Evolutionary conservation across 2,113 vertebrate species (phyloP).

Genomic region (Epinephelus fuscoguttatus): DNA sequence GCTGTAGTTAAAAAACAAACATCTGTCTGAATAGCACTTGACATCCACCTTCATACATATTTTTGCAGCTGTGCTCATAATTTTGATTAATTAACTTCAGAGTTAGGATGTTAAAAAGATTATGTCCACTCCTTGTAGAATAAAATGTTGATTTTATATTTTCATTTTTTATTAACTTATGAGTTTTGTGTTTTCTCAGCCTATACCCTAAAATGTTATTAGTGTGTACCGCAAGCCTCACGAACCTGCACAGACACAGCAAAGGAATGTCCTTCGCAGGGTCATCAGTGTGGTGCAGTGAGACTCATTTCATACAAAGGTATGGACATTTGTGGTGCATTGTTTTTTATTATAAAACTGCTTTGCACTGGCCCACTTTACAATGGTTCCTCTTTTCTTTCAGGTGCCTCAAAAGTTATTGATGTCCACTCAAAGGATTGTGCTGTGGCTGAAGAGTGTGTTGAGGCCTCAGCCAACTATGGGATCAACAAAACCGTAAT

Average conservation of each 20-base stretch:
- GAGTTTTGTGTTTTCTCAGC: conserved; percentile 34
- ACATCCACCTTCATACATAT: too few species aligned
- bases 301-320: too few species aligned
- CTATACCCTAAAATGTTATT: conserved; percentile 42
- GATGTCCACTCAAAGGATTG: conserved; percentile 12
- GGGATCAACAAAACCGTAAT: conserved; percentile 22
- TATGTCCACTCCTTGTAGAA: too few species aligned
- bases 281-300: too few species aligned
- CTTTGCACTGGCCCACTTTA: neutral
- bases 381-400: neutral
- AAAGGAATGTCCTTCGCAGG: conserved; percentile 37
- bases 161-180: neutral
- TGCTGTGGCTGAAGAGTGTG: conserved; percentile 9
- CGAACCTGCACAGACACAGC: neutral
- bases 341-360: neutral
- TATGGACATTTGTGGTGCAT: neutral
- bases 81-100: neutral
- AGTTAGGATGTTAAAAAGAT: neutral
- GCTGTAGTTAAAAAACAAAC: neutral
- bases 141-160: neutral
- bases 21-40: neutral
- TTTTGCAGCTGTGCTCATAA: neutral
- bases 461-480: conserved; percentile 24
- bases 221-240: fast-evolving
- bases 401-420: neutral